Conservation (phyloP, 2,113 vertebrate genomes). For the Romanogobio albipinnatus region DNA sequence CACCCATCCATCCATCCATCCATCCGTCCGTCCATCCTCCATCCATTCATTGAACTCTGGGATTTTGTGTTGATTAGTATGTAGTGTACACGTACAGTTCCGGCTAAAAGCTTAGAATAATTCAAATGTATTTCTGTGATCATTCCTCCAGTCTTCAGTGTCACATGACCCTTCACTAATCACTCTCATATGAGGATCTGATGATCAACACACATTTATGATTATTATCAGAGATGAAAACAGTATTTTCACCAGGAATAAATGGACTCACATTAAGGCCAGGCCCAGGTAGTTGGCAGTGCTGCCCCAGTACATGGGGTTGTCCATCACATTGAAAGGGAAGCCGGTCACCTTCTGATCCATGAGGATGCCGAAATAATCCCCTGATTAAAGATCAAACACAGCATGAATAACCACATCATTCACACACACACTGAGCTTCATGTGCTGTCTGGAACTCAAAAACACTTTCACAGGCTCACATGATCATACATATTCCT, state of each 20-base stretch:
- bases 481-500: too few relatives aligned
- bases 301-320: slow-evolving; percentile 99
- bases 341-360: slow-evolving; percentile 88
- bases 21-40: too few relatives aligned
- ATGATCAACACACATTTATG: not conserved
- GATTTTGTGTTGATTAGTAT: not conserved
- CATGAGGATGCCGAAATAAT: slow-evolving; percentile 95
- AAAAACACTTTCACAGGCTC: not conserved
- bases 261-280: slow-evolving; percentile 87
- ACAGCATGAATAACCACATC: not conserved
- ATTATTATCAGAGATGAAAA: not conserved
- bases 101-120: too few relatives aligned
- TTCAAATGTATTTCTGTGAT: not conserved
- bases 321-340: slow-evolving; percentile 88
- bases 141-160: not conserved
- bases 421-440: not conserved
- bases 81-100: not conserved
- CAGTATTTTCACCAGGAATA: too few relatives aligned
- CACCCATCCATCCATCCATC: too few relatives aligned
- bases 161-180: not conserved
- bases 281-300: slow-evolving; percentile 91
- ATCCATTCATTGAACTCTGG: not conserved
- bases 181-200: not conserved
- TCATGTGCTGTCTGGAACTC: not conserved
- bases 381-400: slow-evolving; percentile 76